Base-by-base conservation (phyloP, 2,113 vertebrate species). In the Lichenostomus cassidix region DNA sequence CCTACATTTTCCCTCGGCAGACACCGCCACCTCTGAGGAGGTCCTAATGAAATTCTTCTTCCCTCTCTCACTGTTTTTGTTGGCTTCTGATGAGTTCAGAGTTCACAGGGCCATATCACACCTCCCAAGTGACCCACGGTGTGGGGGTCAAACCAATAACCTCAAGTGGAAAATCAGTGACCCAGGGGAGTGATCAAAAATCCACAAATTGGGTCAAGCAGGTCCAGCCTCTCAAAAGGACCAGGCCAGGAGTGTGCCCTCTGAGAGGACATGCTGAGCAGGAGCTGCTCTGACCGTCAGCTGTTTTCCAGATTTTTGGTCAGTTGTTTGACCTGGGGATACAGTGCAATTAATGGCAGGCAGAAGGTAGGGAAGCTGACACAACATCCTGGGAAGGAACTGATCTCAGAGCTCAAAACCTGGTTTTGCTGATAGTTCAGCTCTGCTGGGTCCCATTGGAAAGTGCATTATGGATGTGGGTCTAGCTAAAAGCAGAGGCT, bases 31-130 rank as follows among this genome's bases (percentile, higher is more conserved):
- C 86, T 93, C 94, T 64, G 86, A 96, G 80, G 79, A 95, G 82
- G 89, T 58, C 95, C 74, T 97, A 97, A 97, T 96, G 96, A 97
- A 97, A 97, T 96, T 95, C 93, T 94, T 93, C 91, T 91, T 42
- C 52, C 73, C 50, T 71, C 77, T 67, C 28, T 64, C 10, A 1
- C 69, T 97, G 94, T 97, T 97, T 96, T 95, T 94, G 69, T 97
- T 95, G 92, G 79, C 94, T 97, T 63, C 95, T 75, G 94, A 86
- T 67, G 78, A 96, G 95, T 96, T 94, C 96, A 96, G 93, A 96
- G 97, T 97, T 97, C 97, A 97, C 79, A 91, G 91, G 75, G 78
- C 75, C 37, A 24, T 80, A 95, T 97, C 97, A 94, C 95, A 96
- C 96, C 95, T 97, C 82, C 89, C 67, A 95, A 83, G 59, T 95